A percentile compares a stretch with the other conserved stretches of the same genome.
Evolutionary conservation across 1,140 invertebrate genomes (phyloP).

Genomic region (Meloidogyne exigua): DNA sequence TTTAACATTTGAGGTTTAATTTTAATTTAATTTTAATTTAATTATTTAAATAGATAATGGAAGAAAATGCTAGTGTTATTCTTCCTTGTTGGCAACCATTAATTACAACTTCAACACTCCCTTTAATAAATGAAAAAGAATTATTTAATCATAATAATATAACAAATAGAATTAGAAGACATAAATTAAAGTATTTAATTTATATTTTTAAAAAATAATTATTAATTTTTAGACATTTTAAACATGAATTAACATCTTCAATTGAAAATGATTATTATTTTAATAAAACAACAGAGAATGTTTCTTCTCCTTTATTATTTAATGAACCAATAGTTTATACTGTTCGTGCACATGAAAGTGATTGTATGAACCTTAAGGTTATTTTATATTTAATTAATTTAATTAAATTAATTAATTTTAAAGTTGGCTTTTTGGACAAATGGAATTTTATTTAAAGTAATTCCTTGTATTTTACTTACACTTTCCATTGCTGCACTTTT

Average conservation of each 20-base stretch:
- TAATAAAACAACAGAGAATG: no score
- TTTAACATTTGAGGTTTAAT: conserved; percentile 58
- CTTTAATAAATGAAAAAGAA: neutral
- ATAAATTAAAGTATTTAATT: neutral
- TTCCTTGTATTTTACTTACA: conserved; percentile 66
- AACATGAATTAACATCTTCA: conserved; percentile 6
- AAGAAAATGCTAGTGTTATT: conserved; percentile 14
- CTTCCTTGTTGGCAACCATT: conserved; percentile 13
- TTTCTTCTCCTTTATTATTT: neutral
- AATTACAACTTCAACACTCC: neutral
- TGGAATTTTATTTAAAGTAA: conserved; percentile 63
- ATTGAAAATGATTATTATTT: neutral
- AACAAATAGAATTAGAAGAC: neutral
- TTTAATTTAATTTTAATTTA: neutral
- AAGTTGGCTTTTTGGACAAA: conserved; percentile 63
- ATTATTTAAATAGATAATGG: conserved; percentile 11
- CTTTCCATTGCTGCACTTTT: conserved; percentile 66
- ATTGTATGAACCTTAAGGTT: conserved; percentile 59
- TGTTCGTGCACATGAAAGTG: conserved; percentile 54
- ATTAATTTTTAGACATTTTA: neutral
- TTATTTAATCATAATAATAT: neutral
- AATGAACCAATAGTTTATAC: conserved; percentile 42
- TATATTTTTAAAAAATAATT: conserved; percentile 12
- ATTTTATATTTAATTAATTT: conserved; percentile 20
- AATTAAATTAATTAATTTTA: conserved; percentile 2